Conservation (phyloP, 2,113 vertebrate species). For the Sinocyclocheilus anophthalmus region DNA sequence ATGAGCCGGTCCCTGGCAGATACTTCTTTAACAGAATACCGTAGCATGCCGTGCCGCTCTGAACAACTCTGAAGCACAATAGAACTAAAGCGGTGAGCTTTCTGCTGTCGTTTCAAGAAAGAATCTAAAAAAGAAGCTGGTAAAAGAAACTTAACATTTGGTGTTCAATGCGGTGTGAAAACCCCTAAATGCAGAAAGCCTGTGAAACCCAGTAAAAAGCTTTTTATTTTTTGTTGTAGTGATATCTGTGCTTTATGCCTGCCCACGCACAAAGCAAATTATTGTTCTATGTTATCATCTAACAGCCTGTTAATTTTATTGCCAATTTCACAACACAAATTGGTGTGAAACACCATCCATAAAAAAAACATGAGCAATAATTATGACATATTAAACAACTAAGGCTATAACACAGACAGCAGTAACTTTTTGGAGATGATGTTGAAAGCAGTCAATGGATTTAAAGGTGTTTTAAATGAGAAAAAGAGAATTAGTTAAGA, state of each 20-base stretch:
- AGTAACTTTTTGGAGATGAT: slow-evolving; percentile 3
- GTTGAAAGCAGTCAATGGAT: not conserved
- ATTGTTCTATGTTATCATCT: slow-evolving; percentile 16
- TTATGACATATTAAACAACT: slow-evolving; percentile 24
- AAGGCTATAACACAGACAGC: slow-evolving; percentile 1
- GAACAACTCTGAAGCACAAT: slow-evolving; percentile 6
- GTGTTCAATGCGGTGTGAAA: slow-evolving; percentile 31
- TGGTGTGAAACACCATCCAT: slow-evolving; percentile 30
- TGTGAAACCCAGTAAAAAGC: not conserved
- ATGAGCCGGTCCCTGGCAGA: slow-evolving; percentile 2
- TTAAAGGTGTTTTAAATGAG: slow-evolving; percentile 15
- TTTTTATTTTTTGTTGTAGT: not conserved
- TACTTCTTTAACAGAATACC: slow-evolving; percentile 7
- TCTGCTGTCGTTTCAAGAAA: not conserved
- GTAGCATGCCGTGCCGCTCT: not conserved
- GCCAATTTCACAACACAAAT: slow-evolving; percentile 33
- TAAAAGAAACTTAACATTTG: slow-evolving; percentile 3
- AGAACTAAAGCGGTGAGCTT: not conserved
- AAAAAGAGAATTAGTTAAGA: not conserved
- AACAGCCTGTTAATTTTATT: slow-evolving; percentile 39
- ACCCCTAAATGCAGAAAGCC: slow-evolving; percentile 10
- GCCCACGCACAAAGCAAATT: slow-evolving; percentile 23
- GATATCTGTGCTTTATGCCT: slow-evolving; percentile 11
- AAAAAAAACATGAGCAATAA: slow-evolving; percentile 33
- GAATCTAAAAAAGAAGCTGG: not conserved